phyloP scores from a whole-genome alignment of 2,888 invertebrate species.

The Chelonus formosanus region DNA sequence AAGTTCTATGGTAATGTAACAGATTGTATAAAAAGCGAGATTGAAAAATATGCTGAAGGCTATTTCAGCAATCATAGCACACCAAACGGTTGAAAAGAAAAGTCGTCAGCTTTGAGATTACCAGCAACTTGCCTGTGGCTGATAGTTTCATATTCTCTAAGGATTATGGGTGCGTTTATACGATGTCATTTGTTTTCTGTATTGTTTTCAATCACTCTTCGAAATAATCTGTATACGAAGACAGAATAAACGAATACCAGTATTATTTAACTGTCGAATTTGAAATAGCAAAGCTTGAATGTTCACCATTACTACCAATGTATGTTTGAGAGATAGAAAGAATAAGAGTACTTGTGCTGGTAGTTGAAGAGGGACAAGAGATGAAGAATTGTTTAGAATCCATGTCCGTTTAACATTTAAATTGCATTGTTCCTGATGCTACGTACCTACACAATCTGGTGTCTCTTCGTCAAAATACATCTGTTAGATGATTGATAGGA shows the following conservation, averaged over 20 bases:
- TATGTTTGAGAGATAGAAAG: constrained; percentile 14
- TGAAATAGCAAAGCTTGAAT: constrained; percentile 48
- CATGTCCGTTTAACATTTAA: constrained; percentile 56
- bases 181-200: constrained; percentile 31
- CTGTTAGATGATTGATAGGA: constrained; percentile 44
- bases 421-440: constrained; percentile 56
- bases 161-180: constrained; percentile 16
- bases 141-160: constrained; percentile 17
- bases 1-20: constrained; percentile 6
- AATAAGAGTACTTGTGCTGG: not conserved
- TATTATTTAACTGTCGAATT: constrained; percentile 58
- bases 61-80: constrained; percentile 19
- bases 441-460: constrained; percentile 43
- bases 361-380: constrained; percentile 9
- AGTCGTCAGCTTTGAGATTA: constrained; percentile 8
- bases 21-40: constrained; percentile 7
- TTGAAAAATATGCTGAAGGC: constrained; percentile 11
- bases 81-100: constrained; percentile 22
- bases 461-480: constrained; percentile 33
- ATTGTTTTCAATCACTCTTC: constrained; percentile 8
- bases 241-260: constrained; percentile 53
- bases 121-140: constrained; percentile 16
- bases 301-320: constrained; percentile 18
- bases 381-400: constrained; percentile 21
- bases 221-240: not conserved